phyloP scores from a whole-genome alignment of 2,888 invertebrate genomes.

The Germaria angustata region DNA sequence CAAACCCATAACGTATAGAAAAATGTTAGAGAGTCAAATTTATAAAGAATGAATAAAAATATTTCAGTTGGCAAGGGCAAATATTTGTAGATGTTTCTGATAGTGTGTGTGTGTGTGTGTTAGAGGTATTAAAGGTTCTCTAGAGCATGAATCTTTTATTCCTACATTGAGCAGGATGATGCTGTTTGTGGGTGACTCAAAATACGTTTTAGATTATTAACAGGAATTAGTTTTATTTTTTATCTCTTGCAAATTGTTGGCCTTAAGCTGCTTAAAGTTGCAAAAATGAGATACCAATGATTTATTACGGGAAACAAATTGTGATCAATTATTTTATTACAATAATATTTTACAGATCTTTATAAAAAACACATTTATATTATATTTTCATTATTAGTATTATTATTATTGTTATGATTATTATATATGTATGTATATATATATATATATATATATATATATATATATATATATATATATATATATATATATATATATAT shows the following conservation, averaged over 20 bases:
- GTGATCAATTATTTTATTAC: background rate
- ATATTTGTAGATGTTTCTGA: constrained; percentile 14
- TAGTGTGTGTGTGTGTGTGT: background rate
- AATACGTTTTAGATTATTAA: constrained; percentile 13
- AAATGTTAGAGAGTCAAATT: constrained; percentile 40
- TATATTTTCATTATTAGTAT: too few species aligned
- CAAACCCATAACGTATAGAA: constrained; percentile 11
- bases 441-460: too few species aligned
- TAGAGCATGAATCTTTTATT: constrained; percentile 38
- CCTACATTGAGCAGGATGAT: constrained; percentile 7
- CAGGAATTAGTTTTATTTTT: background rate
- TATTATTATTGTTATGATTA: too few species aligned
- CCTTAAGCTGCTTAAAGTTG: background rate
- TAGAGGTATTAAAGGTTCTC: constrained; percentile 36
- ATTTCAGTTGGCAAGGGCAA: constrained; percentile 56
- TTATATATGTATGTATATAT: too few species aligned
- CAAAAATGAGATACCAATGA: background rate
- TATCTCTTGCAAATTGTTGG: background rate
- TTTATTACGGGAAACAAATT: background rate
- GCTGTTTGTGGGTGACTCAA: constrained; percentile 6
- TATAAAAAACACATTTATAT: too few species aligned
- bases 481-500: too few species aligned
- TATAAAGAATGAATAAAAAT: constrained; percentile 53
- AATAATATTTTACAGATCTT: background rate
- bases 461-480: too few species aligned